phyloP scores from a whole-genome alignment of 1,140 invertebrate genomes.

The Piezodorus guildinii region DNA sequence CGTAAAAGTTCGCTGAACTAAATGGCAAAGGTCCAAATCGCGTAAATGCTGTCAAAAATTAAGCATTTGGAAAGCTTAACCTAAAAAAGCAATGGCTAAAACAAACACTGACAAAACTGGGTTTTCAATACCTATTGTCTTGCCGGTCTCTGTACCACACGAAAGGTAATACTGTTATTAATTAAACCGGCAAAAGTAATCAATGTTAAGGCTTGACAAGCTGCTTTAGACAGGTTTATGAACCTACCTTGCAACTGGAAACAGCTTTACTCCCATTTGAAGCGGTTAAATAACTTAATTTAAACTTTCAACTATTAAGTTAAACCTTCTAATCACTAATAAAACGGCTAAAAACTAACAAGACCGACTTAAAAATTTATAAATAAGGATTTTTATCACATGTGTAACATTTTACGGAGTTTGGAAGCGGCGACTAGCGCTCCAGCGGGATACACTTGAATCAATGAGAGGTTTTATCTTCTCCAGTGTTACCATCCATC shows the following conservation, averaged over 20 bases:
- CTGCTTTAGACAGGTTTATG: not conserved
- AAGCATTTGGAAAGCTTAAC: not conserved
- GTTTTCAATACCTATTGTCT: not conserved
- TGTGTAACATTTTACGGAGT: no score
- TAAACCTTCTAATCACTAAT: no score
- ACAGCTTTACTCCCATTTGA: not conserved
- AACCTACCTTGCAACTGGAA: conserved; percentile 1
- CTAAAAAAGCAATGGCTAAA: not conserved
- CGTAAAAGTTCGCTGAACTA: conserved; percentile 1
- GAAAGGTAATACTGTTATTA: not conserved
- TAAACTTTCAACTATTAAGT: no score
- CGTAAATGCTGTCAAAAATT: not conserved
- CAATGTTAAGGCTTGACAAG: conserved; percentile 5
- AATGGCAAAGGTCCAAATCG: not conserved
- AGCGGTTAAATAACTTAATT: no score
- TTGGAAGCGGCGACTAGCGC: no score
- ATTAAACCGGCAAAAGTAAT: not conserved
- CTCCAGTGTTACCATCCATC: no score
- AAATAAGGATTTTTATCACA: no score
- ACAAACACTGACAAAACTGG: not conserved
- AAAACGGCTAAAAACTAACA: no score
- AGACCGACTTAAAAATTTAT: no score
- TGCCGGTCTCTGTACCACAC: not conserved
- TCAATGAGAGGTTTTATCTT: no score
- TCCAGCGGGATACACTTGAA: no score